Evolutionary conservation across 2,888 invertebrate genomes (phyloP).

Genomic region (Abrostola tripartita): DNA sequence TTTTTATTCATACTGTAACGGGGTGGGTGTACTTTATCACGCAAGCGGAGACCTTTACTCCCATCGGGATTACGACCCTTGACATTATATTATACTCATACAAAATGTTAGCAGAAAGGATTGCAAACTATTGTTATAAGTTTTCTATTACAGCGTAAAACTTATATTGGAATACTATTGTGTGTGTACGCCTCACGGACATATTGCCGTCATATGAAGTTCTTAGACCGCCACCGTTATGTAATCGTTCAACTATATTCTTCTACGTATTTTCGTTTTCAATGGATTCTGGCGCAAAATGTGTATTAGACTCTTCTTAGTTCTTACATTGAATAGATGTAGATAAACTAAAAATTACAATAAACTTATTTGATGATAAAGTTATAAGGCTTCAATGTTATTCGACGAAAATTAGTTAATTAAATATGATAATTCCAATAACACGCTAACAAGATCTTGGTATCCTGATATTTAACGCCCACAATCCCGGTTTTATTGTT

Average conservation of each 20-base stretch:
- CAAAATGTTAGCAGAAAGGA: slow-evolving; percentile 27
- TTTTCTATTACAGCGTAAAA: slow-evolving; percentile 41
- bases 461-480: slow-evolving; percentile 22
- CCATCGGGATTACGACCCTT: slow-evolving; percentile 11
- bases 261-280: neutral
- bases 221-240: slow-evolving; percentile 21
- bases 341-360: too few relatives aligned
- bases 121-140: slow-evolving; percentile 27
- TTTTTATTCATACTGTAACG: slow-evolving; percentile 1
- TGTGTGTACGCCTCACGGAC: slow-evolving; percentile 30
- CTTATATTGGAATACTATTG: slow-evolving; percentile 48
- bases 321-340: too few relatives aligned
- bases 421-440: slow-evolving; percentile 40
- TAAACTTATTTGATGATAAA: too few relatives aligned
- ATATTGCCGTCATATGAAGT: slow-evolving; percentile 37
- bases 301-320: neutral
- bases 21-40: neutral
- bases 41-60: slow-evolving; percentile 5
- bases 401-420: too few relatives aligned
- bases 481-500: slow-evolving; percentile 14
- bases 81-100: slow-evolving; percentile 15
- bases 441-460: slow-evolving; percentile 15
- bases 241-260: slow-evolving; percentile 17
- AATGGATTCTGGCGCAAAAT: neutral
- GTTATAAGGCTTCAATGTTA: too few relatives aligned